Conservation (phyloP, 1,140 invertebrate genomes). For the Leptinotarsa texana region DNA sequence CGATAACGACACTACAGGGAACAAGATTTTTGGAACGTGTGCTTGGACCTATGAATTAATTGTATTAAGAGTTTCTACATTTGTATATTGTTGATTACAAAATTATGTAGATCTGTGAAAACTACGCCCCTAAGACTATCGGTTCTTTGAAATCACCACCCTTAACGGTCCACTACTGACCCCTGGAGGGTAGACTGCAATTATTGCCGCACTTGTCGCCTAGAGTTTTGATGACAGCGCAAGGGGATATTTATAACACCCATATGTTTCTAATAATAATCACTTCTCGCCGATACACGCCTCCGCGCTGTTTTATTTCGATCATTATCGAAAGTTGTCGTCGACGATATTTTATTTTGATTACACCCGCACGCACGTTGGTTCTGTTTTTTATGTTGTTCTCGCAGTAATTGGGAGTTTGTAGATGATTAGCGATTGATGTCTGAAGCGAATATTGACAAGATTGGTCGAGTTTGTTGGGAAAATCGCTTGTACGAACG, state of each 20-base stretch:
- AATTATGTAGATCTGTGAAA: too few relatives aligned
- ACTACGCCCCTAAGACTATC: neutral
- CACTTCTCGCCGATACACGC: neutral
- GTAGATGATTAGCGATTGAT: too few relatives aligned
- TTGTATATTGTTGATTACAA: too few relatives aligned
- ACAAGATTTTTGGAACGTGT: too few relatives aligned
- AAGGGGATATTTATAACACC: neutral
- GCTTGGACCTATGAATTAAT: too few relatives aligned
- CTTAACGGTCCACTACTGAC: neutral
- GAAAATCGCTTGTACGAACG: too few relatives aligned
- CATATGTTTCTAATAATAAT: neutral
- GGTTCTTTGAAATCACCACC: neutral
- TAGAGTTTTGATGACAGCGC: neutral
- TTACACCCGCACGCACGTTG: neutral
- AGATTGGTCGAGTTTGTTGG: too few relatives aligned
- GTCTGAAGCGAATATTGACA: too few relatives aligned
- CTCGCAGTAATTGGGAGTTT: too few relatives aligned
- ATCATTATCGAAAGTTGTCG: slow-evolving; percentile 1
- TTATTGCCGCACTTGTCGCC: neutral
- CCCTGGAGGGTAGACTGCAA: neutral
- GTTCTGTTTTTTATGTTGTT: too few relatives aligned
- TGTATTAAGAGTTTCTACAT: too few relatives aligned
- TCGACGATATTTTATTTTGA: neutral
- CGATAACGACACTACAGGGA: neutral
- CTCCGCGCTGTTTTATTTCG: neutral